These are phyloP conservation scores for Trichopoda pennipes DNA, from an alignment of 2,888 invertebrate species.

Conservation along the genomic window DNA sequence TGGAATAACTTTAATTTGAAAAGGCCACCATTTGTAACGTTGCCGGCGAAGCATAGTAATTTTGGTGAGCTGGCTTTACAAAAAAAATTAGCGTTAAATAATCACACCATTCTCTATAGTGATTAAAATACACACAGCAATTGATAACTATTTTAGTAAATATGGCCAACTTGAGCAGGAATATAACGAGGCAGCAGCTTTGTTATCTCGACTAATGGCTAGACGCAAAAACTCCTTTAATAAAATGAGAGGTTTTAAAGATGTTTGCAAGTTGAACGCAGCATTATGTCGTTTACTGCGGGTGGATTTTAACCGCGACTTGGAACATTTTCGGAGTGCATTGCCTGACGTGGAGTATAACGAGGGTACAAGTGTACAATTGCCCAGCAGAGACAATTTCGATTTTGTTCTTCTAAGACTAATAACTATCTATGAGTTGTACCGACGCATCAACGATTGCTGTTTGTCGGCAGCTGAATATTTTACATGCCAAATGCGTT, in stretches of 20 bases:
- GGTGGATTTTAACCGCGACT: conserved; percentile 74
- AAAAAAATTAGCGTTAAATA: background rate
- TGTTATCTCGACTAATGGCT: conserved; percentile 78
- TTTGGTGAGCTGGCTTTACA: conserved; percentile 72
- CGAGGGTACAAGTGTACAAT: conserved; percentile 69
- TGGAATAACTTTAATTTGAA: conserved; percentile 78
- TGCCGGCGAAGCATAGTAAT: conserved; percentile 69
- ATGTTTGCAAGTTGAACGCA: conserved; percentile 76
- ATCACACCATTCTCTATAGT: conserved; percentile 67
- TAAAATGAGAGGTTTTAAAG: conserved; percentile 76
- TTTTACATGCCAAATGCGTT: conserved; percentile 74
- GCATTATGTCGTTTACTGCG: conserved; percentile 77
- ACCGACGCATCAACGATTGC: conserved; percentile 74
- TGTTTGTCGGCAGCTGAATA: conserved; percentile 74
- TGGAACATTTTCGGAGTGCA: conserved; percentile 74
- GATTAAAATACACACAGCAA: conserved; percentile 70
- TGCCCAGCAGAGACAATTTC: conserved; percentile 75
- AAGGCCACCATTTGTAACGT: conserved; percentile 76
- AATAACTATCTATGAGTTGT: conserved; percentile 73
- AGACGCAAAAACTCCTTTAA: conserved; percentile 78
- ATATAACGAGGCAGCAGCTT: conserved; percentile 75
- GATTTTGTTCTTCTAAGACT: conserved; percentile 76
- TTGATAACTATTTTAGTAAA: conserved; percentile 69
- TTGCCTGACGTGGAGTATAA: conserved; percentile 74
- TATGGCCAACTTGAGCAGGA: conserved; percentile 66